Evolutionary conservation across 2,888 invertebrate genomes (phyloP).

Genomic region (Tigriopus californicus): DNA sequence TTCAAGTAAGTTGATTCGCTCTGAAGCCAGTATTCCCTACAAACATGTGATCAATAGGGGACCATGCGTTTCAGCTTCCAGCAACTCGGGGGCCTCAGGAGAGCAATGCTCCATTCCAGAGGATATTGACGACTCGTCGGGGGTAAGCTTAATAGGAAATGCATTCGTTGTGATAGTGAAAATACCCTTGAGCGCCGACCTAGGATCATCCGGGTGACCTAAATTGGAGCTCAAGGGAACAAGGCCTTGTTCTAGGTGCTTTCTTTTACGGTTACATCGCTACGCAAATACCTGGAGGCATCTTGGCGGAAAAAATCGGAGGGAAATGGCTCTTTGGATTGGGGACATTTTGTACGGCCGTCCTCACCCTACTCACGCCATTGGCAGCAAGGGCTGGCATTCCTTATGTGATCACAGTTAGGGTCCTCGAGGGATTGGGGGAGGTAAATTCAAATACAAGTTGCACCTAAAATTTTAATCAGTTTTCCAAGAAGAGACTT

Average conservation of each 20-base stretch:
- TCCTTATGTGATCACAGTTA: conserved; percentile 48
- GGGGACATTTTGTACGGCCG: conserved; percentile 56
- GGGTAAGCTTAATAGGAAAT: no score
- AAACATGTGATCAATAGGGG: no score
- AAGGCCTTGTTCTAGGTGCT: conserved; percentile 32
- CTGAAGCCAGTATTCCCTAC: no score
- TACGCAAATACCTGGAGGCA: conserved; percentile 28
- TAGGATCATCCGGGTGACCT: conserved; percentile 41
- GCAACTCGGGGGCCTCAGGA: no score
- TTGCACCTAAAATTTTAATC: no score
- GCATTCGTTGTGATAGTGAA: no score
- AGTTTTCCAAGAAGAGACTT: background rate
- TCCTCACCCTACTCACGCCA: conserved; percentile 68
- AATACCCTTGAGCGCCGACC: no score
- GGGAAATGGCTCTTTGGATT: conserved; percentile 67
- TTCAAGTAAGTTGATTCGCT: no score
- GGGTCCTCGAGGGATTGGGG: conserved; percentile 62
- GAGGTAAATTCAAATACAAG: conserved; percentile 42
- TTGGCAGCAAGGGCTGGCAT: conserved; percentile 46
- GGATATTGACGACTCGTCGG: no score
- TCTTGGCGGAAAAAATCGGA: conserved; percentile 55
- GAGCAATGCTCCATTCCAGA: no score
- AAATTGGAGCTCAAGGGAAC: conserved; percentile 50
- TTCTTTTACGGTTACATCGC: conserved; percentile 28
- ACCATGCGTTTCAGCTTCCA: no score